Evolutionary conservation across 2,797 vertebrate genomes (phyloP), one percentile per base, ranked within the genome.

Genomic region (Gallinago nigripennis): DNA sequence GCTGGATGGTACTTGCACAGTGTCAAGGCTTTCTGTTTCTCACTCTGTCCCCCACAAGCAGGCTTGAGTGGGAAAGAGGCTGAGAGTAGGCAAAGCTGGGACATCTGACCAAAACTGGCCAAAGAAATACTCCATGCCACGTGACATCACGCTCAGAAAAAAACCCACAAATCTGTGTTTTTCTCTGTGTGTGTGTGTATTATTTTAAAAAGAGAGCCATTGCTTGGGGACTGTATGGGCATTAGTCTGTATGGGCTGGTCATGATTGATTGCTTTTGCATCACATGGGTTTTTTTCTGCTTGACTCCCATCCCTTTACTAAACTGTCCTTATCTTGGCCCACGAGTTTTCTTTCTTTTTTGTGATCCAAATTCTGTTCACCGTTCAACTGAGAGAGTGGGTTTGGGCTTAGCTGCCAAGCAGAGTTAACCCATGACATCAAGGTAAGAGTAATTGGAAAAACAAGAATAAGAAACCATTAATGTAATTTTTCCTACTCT

Each of bases 331-430:
- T 75, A 19, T 54, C 28, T 63, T 58, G 18, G 75, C 14, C 28
- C 8, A 27, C 14, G 12, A 51, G 8, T 69, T 70, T 69, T 86
- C 19, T 63, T 54, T 23, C 4, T 23, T 88, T 88, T 84, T 87
- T 51, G 4, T 3, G 50, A 9, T 76, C 30, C 14, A 35, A 41
- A 50, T 54, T 68, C 13, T 73, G 6, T 54, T 4, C 21, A 2
- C 2, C 2, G 5, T 61, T 89, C 1, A 0, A 28, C 35, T 39
- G 11, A 19, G n/a, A 0, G 0, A n/a, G 50, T 50, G 23, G 61
- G 16, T 70, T 1, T 0, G 3, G 16, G 25, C 6, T 71, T 51
- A 27, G 8, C 21, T 9, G 31, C 16, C 28, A 82, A 9, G 3
- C 4, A 2, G 5, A 17, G 3, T 46, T 66, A 68, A 54, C 12